Evolutionary conservation across 2,797 vertebrate genomes (phyloP).

Genomic region (Hemitrygon akajei): DNA sequence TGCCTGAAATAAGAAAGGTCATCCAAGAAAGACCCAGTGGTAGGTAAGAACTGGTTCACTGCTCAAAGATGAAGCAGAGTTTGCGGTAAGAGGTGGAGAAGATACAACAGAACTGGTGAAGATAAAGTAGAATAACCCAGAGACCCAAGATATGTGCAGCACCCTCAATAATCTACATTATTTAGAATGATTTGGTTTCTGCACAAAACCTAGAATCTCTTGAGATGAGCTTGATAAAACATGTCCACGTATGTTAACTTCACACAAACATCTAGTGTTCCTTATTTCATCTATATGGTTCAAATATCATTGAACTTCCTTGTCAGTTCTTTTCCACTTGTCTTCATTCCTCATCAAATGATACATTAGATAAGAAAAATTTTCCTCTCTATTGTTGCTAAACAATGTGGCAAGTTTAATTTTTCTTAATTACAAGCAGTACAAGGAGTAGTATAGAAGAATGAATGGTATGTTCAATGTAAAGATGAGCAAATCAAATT

Average conservation of each 20-base stretch:
- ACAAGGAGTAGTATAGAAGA: not conserved
- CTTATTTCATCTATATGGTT: not conserved
- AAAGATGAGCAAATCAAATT: not conserved
- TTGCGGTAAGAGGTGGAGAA: not conserved
- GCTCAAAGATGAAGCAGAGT: not conserved
- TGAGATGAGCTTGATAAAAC: not conserved
- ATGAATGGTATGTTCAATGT: not conserved
- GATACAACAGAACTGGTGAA: not conserved
- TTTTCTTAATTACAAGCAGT: not conserved
- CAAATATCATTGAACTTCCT: not conserved
- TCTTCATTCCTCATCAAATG: not conserved
- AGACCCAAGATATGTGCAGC: not conserved
- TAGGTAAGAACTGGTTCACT: not conserved
- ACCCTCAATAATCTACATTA: not conserved
- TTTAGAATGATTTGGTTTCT: not conserved
- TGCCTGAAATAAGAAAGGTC: not conserved
- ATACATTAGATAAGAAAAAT: not conserved
- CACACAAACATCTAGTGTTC: not conserved
- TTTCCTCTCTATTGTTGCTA: not conserved
- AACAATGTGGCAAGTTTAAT: not conserved
- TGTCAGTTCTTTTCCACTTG: not conserved
- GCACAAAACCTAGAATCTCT: not conserved
- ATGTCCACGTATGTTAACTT: not conserved
- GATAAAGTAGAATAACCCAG: not conserved
- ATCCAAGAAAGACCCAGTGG: not conserved